These are phyloP conservation scores for Polypedilum vanderplanki DNA, from an alignment of 1,140 invertebrate species.

Conservation along the genomic window DNA sequence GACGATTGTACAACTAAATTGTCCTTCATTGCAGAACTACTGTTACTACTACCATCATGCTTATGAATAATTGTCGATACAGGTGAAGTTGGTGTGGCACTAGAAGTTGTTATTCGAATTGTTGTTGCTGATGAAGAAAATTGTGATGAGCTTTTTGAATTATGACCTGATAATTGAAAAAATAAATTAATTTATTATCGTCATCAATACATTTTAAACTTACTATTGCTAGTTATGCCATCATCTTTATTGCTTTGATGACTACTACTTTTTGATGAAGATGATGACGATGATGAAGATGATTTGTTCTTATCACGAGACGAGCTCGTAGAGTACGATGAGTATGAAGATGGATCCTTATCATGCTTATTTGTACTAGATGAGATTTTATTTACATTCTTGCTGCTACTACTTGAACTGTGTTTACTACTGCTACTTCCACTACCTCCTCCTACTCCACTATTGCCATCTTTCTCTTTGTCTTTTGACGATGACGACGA, in stretches of 20 bases:
- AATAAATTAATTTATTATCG: not conserved
- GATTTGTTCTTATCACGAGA: conserved; percentile 29
- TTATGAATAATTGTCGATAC: conserved; percentile 23
- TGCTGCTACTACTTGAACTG: conserved; percentile 32
- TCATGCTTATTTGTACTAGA: conserved; percentile 42
- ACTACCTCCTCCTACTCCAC: conserved; percentile 6
- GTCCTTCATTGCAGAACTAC: not conserved
- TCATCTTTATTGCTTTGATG: conserved; percentile 37
- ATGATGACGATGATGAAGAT: conserved; percentile 37
- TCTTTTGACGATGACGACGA: not conserved
- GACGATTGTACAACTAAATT: not conserved
- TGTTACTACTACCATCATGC: not conserved
- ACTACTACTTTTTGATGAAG: conserved; percentile 35
- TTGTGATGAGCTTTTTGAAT: conserved; percentile 25
- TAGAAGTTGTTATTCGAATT: conserved; percentile 23
- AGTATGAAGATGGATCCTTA: conserved; percentile 32
- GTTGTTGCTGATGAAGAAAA: conserved; percentile 1
- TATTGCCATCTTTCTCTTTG: conserved; percentile 18
- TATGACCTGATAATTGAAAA: not conserved
- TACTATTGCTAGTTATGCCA: conserved; percentile 25
- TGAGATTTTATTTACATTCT: conserved; percentile 37
- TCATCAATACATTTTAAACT: not conserved
- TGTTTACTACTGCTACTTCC: conserved; percentile 37
- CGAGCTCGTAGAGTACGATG: conserved; percentile 17
- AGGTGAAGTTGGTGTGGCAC: conserved; percentile 24